Base-by-base conservation (phyloP, 2,888 invertebrate species). In the Leucophora obtusa region DNA sequence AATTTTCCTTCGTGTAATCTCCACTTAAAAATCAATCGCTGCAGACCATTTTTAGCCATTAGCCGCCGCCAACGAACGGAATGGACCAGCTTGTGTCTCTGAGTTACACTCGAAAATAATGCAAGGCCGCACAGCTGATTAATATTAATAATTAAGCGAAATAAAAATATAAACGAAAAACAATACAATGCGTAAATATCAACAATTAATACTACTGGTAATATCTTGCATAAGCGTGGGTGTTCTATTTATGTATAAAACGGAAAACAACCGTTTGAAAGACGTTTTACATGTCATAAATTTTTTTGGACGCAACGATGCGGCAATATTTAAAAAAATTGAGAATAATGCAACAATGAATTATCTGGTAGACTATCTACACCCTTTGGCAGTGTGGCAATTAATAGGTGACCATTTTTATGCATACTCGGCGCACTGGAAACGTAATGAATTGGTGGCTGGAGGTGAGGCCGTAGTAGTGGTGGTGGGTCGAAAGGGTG, bases 211-310 rank as follows among this genome's bases (percentile, higher is more conserved):
- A 66, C 91, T 97, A 66, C 91, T 95, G 68, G 90, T 96, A 15
- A 91, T 94, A 66, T 95, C 96, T 69, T 90, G 93, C 82, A 88
- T 95, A 43, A 96, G 96, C 89, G 91, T 96, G 43, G 91, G 94
- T 15, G 92, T 95, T 14, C 92, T 97, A 82, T 91, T 97, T 21
- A 93, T 96, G 86, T 97, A 97, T 88, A 93, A 96, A 81, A 96
- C 95, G 85, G 96, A 97, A 89, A 97, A 97, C 86, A 95, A 95
- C 87, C 93, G 94, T 56, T 91, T 97, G 0, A 93, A 96, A 83
- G 96, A 96, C 90, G 96, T 97, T 0, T 89, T 97, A 14, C 95
- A 96, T 91, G 96, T 96, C 9, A 93, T 97, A 6, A 96, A 96
- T 88, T 96, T 96, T 87, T 97, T 97, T 87, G 96, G 96, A 0